phyloP scores from a whole-genome alignment of 1,140 invertebrate species.

The Riptortus pedestris region DNA sequence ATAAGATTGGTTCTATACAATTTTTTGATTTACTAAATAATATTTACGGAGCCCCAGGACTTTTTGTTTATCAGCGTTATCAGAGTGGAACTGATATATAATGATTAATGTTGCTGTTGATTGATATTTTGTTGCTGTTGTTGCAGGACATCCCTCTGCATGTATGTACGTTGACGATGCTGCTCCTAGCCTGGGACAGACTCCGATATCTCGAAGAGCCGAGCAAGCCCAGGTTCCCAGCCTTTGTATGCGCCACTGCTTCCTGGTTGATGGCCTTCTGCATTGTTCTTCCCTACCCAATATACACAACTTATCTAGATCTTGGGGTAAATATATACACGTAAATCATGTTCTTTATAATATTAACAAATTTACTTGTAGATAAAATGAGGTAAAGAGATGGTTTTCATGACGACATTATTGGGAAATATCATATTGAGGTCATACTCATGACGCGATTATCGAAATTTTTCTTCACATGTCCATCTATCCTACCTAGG shows the following conservation, averaged over 20 bases:
- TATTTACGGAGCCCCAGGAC: neutral
- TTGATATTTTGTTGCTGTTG: slow-evolving; percentile 29
- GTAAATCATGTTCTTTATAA: neutral
- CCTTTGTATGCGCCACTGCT: slow-evolving; percentile 52
- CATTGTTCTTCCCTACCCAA: slow-evolving; percentile 58
- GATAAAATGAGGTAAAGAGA: too few relatives aligned
- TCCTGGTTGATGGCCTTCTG: slow-evolving; percentile 59
- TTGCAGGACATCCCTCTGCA: slow-evolving; percentile 55
- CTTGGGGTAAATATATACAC: slow-evolving; percentile 45
- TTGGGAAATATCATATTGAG: too few relatives aligned
- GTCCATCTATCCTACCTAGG: too few relatives aligned
- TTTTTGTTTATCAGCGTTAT: neutral
- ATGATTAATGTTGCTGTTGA: neutral
- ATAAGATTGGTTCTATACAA: too few relatives aligned
- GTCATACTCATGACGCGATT: too few relatives aligned
- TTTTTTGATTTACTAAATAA: neutral
- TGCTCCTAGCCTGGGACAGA: slow-evolving; percentile 57
- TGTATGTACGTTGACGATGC: slow-evolving; percentile 56
- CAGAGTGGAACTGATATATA: neutral
- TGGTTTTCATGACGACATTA: too few relatives aligned
- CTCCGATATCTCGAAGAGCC: slow-evolving; percentile 53
- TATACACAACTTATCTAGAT: slow-evolving; percentile 60
- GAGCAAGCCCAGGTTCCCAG: slow-evolving; percentile 49
- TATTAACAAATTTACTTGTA: too few relatives aligned
- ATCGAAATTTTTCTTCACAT: too few relatives aligned